Evolutionary conservation across 2,888 invertebrate species (phyloP).

Genomic region (Pammene aurita): DNA sequence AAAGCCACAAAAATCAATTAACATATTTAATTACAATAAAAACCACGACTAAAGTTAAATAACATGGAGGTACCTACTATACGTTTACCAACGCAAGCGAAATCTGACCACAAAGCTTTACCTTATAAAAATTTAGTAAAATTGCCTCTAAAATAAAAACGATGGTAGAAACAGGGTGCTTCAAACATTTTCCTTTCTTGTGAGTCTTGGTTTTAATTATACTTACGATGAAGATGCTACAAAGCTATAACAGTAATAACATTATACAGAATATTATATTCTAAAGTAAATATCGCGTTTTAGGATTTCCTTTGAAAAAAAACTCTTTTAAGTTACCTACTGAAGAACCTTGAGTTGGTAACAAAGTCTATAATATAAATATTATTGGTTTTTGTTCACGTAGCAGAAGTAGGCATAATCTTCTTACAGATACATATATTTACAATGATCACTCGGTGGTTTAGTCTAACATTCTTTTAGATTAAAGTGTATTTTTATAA

Average conservation of each 20-base stretch:
- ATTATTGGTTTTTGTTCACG: not conserved
- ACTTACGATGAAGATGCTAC: not conserved
- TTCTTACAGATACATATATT: too few relatives aligned
- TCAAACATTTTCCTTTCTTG: not conserved
- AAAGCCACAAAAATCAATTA: too few relatives aligned
- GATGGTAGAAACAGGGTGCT: not conserved
- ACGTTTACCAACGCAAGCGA: too few relatives aligned
- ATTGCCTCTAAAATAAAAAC: not conserved
- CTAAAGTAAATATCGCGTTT: conserved; percentile 2
- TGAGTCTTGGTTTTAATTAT: conserved; percentile 9
- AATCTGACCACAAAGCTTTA: too few relatives aligned
- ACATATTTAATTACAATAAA: too few relatives aligned
- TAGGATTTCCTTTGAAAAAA: not conserved
- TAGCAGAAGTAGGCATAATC: too few relatives aligned
- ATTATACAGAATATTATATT: conserved; percentile 3
- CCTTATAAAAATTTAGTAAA: not conserved
- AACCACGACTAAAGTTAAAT: too few relatives aligned
- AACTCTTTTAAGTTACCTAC: not conserved
- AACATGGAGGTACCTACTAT: too few relatives aligned
- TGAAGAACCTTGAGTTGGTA: not conserved
- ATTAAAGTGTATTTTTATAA: too few relatives aligned
- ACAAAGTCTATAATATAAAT: not conserved
- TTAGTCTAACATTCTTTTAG: too few relatives aligned
- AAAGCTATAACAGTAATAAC: conserved; percentile 14
- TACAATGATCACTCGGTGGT: too few relatives aligned